Percentiles rank a stretch among this genome's conserved stretches.
Conservation (phyloP, 2,797 vertebrate species). For the Myotis findleyi region DNA sequence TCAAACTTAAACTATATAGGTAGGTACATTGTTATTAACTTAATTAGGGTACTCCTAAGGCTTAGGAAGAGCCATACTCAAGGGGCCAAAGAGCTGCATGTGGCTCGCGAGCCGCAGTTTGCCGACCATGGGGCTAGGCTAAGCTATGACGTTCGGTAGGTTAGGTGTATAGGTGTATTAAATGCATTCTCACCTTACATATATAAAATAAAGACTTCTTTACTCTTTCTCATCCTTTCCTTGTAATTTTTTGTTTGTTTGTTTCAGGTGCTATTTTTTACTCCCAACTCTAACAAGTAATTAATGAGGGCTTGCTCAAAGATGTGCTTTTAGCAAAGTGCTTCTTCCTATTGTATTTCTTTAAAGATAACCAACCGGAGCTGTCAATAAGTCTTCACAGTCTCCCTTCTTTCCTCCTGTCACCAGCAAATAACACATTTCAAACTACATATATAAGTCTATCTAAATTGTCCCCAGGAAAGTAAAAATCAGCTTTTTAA, state of each 20-base stretch:
- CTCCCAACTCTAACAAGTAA: slow-evolving; percentile 69
- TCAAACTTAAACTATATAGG: too few species aligned
- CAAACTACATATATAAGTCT: slow-evolving; percentile 38
- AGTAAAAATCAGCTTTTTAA: slow-evolving; percentile 7
- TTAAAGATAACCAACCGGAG: slow-evolving; percentile 70
- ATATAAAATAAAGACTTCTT: not conserved
- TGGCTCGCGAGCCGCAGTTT: too few species aligned
- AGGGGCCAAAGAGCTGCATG: too few species aligned
- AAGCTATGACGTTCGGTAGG: not conserved
- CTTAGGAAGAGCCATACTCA: too few species aligned
- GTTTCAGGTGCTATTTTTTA: not conserved
- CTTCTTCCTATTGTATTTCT: slow-evolving; percentile 67
- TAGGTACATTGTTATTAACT: too few species aligned
- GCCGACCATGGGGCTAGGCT: not conserved
- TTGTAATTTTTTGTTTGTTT: slow-evolving; percentile 31
- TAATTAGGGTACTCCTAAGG: too few species aligned
- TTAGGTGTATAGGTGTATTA: not conserved
- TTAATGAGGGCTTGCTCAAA: slow-evolving; percentile 73
- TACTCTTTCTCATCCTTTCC: not conserved
- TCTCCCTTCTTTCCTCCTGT: slow-evolving; percentile 55
- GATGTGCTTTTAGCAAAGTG: slow-evolving; percentile 68
- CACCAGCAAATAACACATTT: slow-evolving; percentile 56
- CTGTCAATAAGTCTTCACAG: slow-evolving; percentile 14
- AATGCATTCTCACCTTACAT: not conserved
- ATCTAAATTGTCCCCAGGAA: slow-evolving; percentile 47